Conservation (phyloP, 2,113 vertebrate genomes). For the Caracal caracal region DNA sequence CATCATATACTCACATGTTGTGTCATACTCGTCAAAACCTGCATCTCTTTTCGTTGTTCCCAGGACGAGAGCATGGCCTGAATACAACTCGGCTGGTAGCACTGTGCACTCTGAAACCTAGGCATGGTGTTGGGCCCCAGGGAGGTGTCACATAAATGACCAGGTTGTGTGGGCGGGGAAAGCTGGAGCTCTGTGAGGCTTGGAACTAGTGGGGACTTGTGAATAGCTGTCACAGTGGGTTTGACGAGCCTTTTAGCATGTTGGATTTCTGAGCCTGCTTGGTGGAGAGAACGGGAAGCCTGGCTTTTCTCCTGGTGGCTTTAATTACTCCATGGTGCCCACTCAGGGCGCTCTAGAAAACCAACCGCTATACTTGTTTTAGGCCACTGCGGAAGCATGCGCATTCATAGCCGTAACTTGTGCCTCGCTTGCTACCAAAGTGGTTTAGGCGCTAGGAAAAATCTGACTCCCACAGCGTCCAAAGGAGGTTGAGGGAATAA, state of each 20-base stretch:
- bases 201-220: not conserved
- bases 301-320: not conserved
- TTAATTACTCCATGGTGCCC: not conserved
- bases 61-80: not conserved
- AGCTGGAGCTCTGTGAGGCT: too few relatives aligned
- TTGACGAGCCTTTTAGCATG: not conserved
- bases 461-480: not conserved
- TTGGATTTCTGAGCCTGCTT: not conserved
- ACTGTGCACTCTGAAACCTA: not conserved
- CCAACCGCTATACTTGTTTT: not conserved
- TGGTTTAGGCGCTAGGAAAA: not conserved
- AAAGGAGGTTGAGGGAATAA: not conserved
- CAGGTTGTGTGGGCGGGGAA: accelerated
- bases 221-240: not conserved
- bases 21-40: not conserved
- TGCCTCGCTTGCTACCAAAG: not conserved
- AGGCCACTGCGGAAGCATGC: not conserved
- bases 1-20: not conserved
- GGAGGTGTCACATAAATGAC: not conserved
- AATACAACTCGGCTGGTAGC: not conserved
- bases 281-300: too few relatives aligned
- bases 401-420: not conserved
- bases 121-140: not conserved
- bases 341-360: not conserved
- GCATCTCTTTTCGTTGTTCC: not conserved